Conservation (phyloP, 2,888 invertebrate genomes). For the Anagyrus pseudococci region DNA sequence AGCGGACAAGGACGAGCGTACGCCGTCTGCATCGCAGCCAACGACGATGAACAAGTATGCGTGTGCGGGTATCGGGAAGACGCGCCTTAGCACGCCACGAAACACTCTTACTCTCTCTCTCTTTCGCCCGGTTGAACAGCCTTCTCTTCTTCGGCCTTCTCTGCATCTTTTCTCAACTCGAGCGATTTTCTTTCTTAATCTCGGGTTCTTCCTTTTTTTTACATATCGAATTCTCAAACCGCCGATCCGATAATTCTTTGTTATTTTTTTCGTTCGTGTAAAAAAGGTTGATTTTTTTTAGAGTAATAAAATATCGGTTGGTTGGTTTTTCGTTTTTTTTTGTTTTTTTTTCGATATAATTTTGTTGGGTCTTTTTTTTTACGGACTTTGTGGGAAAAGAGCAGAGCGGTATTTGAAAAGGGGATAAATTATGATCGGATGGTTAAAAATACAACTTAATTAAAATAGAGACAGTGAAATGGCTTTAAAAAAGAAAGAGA, state of each 20-base stretch:
- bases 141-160: too few relatives aligned
- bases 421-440: not conserved
- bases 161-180: too few relatives aligned
- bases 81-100: not conserved
- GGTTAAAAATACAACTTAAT: not conserved
- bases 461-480: too few relatives aligned
- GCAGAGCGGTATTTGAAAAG: not conserved
- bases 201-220: not conserved
- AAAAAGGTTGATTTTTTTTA: not conserved
- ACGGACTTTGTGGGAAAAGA: not conserved
- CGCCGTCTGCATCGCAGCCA: not conserved
- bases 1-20: slow-evolving; percentile 12
- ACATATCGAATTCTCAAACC: not conserved
- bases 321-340: not conserved
- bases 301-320: not conserved
- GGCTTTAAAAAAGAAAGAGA: too few relatives aligned
- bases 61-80: not conserved
- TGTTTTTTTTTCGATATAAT: not conserved
- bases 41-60: not conserved
- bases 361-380: not conserved
- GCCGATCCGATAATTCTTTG: not conserved
- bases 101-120: too few relatives aligned
- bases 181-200: too few relatives aligned
- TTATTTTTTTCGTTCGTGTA: not conserved
- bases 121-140: too few relatives aligned